Evolutionary conservation across 1,140 invertebrate genomes (phyloP).

Genomic region (Papilio xuthus): DNA sequence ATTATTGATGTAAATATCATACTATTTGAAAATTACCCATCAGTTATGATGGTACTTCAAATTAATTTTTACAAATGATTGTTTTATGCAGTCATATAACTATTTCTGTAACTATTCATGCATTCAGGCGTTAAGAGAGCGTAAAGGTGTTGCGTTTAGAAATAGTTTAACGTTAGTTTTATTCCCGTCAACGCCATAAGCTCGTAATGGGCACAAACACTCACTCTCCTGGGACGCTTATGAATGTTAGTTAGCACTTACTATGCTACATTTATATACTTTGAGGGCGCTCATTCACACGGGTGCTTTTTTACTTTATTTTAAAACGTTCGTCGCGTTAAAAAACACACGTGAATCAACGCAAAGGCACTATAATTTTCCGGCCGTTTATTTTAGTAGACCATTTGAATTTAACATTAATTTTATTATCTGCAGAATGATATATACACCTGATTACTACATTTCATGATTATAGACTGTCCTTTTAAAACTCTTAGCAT

Average conservation of each 20-base stretch:
- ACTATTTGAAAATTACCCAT: too few species aligned
- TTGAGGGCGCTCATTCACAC: not conserved
- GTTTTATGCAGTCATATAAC: conserved; percentile 15
- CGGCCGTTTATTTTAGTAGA: too few species aligned
- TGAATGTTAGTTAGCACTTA: not conserved
- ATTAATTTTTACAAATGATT: not conserved
- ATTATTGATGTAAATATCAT: not conserved
- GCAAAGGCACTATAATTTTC: too few species aligned
- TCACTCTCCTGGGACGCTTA: conserved; percentile 1
- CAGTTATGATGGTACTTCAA: not conserved
- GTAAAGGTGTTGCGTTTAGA: conserved; percentile 34
- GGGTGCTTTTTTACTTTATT: too few species aligned
- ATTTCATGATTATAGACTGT: too few species aligned
- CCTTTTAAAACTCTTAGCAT: too few species aligned
- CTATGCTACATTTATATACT: not conserved
- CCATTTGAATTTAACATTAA: too few species aligned
- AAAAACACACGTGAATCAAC: too few species aligned
- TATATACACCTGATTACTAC: too few species aligned
- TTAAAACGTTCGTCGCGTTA: too few species aligned
- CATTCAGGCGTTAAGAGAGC: conserved; percentile 21
- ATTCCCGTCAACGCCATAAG: conserved; percentile 15
- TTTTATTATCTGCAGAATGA: too few species aligned
- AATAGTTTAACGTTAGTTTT: conserved; percentile 35
- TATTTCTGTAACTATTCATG: not conserved
- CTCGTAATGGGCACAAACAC: conserved; percentile 16